Evolutionary conservation across 2,113 vertebrate genomes (phyloP).

Genomic region (Zapornia atra): DNA sequence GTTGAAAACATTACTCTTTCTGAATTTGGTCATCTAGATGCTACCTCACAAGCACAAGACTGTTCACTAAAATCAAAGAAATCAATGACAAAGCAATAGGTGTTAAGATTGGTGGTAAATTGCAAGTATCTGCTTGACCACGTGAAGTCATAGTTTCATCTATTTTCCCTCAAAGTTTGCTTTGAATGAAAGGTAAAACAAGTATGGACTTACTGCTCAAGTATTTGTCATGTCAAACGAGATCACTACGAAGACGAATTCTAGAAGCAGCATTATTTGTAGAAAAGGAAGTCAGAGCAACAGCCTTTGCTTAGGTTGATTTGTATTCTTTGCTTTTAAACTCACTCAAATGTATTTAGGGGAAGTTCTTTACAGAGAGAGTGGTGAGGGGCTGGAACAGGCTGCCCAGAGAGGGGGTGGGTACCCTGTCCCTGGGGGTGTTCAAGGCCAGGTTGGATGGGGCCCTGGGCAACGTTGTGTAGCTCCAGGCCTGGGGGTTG

Average conservation of each 20-base stretch:
- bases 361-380: too few relatives aligned
- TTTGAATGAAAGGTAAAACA: neutral
- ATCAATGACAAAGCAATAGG: neutral
- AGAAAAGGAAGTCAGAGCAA: neutral
- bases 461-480: too few relatives aligned
- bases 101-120: neutral
- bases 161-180: neutral
- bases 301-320: neutral
- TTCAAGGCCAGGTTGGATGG: too few relatives aligned
- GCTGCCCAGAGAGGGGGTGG: too few relatives aligned
- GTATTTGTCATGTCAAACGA: neutral
- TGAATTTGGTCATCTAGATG: neutral
- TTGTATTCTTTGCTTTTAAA: neutral
- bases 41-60: rapidly evolving
- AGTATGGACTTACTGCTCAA: neutral
- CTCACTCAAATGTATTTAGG: neutral
- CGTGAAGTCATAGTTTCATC: neutral
- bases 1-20: neutral
- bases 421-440: too few relatives aligned
- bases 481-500: too few relatives aligned
- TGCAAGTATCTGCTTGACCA: neutral
- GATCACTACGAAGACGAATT: neutral
- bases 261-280: neutral
- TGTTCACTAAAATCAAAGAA: neutral
- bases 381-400: too few relatives aligned